Percentiles rank a stretch among this genome's conserved stretches.
Evolutionary conservation across 2,888 invertebrate genomes (phyloP).

Genomic region (Drosophila picticornis): DNA sequence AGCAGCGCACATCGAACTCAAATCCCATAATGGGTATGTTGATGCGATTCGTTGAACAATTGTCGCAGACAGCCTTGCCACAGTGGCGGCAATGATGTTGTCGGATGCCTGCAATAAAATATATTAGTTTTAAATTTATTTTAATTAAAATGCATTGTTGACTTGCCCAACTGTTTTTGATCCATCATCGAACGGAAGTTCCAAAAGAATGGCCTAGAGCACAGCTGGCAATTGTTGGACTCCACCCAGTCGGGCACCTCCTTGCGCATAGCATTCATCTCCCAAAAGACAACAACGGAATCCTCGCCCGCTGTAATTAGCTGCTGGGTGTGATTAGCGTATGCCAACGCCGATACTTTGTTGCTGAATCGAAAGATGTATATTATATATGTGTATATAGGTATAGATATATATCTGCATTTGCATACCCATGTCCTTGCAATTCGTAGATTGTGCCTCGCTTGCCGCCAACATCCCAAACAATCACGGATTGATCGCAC

Average conservation of each 20-base stretch:
- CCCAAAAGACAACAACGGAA: constrained; percentile 96
- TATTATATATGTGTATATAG: not conserved
- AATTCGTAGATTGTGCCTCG: constrained; percentile 98
- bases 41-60: constrained; percentile 94
- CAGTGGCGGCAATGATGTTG: constrained; percentile 97
- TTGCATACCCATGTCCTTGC: constrained; percentile 93
- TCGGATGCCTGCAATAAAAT: constrained; percentile 87
- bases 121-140: not conserved
- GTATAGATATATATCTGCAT: not conserved
- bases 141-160: not conserved
- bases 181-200: constrained; percentile 99
- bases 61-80: constrained; percentile 97
- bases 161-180: constrained; percentile 91
- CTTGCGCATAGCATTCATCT: constrained; percentile 94
- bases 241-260: constrained; percentile 99
- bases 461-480: constrained; percentile 99
- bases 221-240: constrained; percentile 96
- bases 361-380: constrained; percentile 87
- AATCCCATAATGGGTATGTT: constrained; percentile 98
- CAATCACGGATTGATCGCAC: constrained; percentile 97
- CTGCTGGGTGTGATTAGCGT: constrained; percentile 91
- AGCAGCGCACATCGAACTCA: constrained; percentile 98
- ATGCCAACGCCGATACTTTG: constrained; percentile 95
- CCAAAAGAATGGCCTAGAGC: constrained; percentile 99
- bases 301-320: constrained; percentile 96